These are phyloP conservation scores for Pyrocephalus nanus DNA, from an alignment of 2,797 vertebrate genomes.

Conservation along the genomic window DNA sequence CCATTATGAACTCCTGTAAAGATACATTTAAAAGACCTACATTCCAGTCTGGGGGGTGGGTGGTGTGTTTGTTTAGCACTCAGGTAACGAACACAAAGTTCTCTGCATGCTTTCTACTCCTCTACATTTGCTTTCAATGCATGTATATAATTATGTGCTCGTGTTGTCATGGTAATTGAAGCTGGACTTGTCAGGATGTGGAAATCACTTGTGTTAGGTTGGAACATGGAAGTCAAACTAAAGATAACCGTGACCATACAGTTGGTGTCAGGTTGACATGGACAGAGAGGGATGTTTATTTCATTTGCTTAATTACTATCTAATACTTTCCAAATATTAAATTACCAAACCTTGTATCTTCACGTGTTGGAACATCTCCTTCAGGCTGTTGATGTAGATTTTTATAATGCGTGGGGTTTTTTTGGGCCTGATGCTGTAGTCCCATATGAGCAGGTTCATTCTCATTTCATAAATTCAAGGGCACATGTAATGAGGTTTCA, in stretches of 20 bases:
- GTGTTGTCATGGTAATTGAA: conserved; percentile 75
- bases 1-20: neutral
- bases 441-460: neutral
- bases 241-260: neutral
- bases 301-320: neutral
- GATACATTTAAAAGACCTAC: conserved; percentile 3
- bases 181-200: conserved; percentile 62
- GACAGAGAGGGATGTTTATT: neutral
- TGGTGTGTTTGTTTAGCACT: neutral
- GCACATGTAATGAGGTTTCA: neutral
- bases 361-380: neutral
- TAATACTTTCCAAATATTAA: neutral
- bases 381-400: neutral
- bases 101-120: conserved; percentile 61
- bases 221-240: conserved; percentile 37
- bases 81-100: neutral
- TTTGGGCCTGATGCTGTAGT: neutral
- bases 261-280: neutral
- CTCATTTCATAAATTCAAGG: neutral
- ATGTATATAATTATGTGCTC: conserved; percentile 70
- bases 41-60: neutral
- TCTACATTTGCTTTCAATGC: conserved; percentile 63
- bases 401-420: accelerated
- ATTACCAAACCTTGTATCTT: neutral
- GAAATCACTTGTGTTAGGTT: conserved; percentile 60